Evolutionary conservation across 2,113 vertebrate species (phyloP).

Genomic region (Nibea coibor): DNA sequence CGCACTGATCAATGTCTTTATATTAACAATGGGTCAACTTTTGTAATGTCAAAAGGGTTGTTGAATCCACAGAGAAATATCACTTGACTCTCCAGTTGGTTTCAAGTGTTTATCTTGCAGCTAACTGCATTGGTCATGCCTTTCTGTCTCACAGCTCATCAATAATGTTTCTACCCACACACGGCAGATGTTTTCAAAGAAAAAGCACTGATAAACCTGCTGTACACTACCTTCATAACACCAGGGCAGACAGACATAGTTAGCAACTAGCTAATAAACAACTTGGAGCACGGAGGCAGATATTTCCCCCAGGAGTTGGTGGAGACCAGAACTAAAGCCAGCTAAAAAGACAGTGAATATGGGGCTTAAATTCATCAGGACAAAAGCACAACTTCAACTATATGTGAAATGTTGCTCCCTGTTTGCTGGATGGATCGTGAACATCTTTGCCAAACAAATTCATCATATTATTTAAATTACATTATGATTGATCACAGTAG

Average conservation of each 20-base stretch:
- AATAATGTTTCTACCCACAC: not conserved
- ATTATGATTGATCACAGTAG: no score
- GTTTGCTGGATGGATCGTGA: not conserved
- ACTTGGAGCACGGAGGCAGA: no score
- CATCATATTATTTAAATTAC: not conserved
- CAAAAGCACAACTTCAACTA: not conserved
- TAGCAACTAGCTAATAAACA: no score
- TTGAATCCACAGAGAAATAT: not conserved
- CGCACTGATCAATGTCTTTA: slow-evolving; percentile 8
- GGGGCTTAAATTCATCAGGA: not conserved
- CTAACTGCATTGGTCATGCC: not conserved
- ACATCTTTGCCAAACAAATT: not conserved
- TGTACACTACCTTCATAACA: not conserved
- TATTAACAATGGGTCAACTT: not conserved
- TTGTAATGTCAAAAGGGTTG: not conserved
- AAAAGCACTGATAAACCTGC: not conserved
- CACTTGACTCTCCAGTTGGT: not conserved
- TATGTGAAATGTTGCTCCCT: not conserved
- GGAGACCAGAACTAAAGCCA: not conserved
- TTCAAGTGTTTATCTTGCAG: not conserved
- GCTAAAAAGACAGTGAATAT: not conserved
- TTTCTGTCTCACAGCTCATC: not conserved
- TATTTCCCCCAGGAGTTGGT: not conserved
- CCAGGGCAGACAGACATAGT: not conserved
- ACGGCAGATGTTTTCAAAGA: not conserved